Percentiles rank a stretch among this genome's conserved stretches.
phyloP scores from a whole-genome alignment of 2,888 invertebrate species.

The Ophioninae sp. region DNA sequence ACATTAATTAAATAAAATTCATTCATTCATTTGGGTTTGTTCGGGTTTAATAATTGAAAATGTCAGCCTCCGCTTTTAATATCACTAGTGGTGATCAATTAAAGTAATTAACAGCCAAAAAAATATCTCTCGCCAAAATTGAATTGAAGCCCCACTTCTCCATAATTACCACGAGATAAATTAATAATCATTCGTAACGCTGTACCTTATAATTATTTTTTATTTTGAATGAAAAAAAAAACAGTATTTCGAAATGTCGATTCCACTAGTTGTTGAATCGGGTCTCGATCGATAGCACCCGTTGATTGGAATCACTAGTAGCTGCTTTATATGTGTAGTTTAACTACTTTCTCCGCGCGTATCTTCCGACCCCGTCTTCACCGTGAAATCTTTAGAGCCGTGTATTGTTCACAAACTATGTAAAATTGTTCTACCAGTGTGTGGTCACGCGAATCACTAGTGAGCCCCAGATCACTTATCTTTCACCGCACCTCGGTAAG shows the following conservation, averaged over 20 bases:
- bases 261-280: neutral
- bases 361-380: conserved; percentile 23
- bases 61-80: too few species aligned
- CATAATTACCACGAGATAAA: neutral
- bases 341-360: conserved; percentile 18
- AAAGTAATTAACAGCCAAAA: too few species aligned
- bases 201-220: neutral
- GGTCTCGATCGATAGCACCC: neutral
- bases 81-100: too few species aligned
- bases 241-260: neutral
- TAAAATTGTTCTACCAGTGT: conserved; percentile 50
- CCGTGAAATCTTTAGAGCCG: conserved; percentile 22
- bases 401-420: conserved; percentile 28
- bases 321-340: neutral
- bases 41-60: too few species aligned
- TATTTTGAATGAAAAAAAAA: neutral
- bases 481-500: conserved; percentile 66
- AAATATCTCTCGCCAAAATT: too few species aligned
- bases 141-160: too few species aligned
- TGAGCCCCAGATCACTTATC: conserved; percentile 65
- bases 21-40: too few species aligned
- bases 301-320: neutral
- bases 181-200: neutral
- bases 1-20: too few species aligned
- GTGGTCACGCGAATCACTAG: conserved; percentile 65